Conservation (phyloP, 1,140 invertebrate species). For the Achroia grisella region DNA sequence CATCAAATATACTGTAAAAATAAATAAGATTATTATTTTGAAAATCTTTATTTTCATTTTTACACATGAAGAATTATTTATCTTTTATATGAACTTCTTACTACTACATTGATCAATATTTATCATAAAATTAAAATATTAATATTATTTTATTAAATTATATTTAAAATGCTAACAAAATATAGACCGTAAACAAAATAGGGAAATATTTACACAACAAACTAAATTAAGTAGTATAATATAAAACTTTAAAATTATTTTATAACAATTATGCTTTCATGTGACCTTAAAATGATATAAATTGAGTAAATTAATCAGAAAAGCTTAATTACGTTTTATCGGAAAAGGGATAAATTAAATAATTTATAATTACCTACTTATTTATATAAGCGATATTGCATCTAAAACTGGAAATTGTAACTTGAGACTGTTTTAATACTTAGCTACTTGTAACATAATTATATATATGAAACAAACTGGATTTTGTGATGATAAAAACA, state of each 20-base stretch:
- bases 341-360: slow-evolving; percentile 23
- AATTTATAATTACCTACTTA: slow-evolving; percentile 24
- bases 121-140: slow-evolving; percentile 21
- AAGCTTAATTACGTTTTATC: slow-evolving; percentile 29
- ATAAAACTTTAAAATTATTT: slow-evolving; percentile 49
- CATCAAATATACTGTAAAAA: neutral
- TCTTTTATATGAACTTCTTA: slow-evolving; percentile 43
- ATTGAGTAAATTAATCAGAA: slow-evolving; percentile 44
- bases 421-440: no score
- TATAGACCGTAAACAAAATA: slow-evolving; percentile 42
- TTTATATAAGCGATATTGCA: neutral
- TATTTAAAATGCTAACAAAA: slow-evolving; percentile 36
- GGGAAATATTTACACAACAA: slow-evolving; percentile 64
- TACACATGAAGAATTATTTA: slow-evolving; percentile 58
- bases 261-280: slow-evolving; percentile 44
- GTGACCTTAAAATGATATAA: slow-evolving; percentile 35
- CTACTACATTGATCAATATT: slow-evolving; percentile 33
- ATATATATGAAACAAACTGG: no score
- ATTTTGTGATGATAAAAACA: no score
- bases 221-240: slow-evolving; percentile 38
- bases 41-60: slow-evolving; percentile 63
- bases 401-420: no score
- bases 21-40: slow-evolving; percentile 22
- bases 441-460: no score
- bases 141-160: slow-evolving; percentile 25